These are phyloP conservation scores for Pelodiscus sinensis DNA, from an alignment of 2,113 vertebrate species.

Conservation along the genomic window DNA sequence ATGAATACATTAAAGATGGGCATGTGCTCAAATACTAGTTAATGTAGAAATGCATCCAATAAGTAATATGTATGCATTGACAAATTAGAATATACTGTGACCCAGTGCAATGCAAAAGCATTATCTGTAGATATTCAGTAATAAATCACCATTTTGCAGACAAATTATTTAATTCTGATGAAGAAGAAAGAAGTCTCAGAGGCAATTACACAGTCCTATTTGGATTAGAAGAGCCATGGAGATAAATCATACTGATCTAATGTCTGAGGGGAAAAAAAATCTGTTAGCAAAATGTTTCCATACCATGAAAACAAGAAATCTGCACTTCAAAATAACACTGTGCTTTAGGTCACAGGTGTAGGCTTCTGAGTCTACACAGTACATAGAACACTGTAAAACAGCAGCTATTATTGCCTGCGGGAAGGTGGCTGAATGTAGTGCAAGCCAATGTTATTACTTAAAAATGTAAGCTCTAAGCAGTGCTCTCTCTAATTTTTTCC, in stretches of 20 bases:
- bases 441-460: not conserved
- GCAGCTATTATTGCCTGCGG: rapidly evolving
- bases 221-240: constrained; percentile 47
- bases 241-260: not conserved
- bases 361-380: not conserved
- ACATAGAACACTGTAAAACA: not conserved
- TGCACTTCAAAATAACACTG: constrained; percentile 5
- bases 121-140: not conserved
- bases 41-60: not conserved
- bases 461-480: not conserved
- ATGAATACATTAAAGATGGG: rapidly evolving
- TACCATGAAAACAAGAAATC: constrained; percentile 12
- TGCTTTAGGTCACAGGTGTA: not conserved
- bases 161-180: constrained; percentile 14
- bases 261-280: not conserved
- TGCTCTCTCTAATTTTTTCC: too few species aligned
- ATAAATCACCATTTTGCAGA: rapidly evolving
- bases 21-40: not conserved
- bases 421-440: not conserved
- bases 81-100: not conserved
- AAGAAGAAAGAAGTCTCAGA: not conserved
- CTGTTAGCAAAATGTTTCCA: constrained; percentile 42
- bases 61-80: not conserved
- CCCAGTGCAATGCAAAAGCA: rapidly evolving
- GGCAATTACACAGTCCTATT: not conserved